These are phyloP conservation scores for Antechinus flavipes DNA, from an alignment of 2,113 vertebrate genomes.

Conservation along the genomic window DNA sequence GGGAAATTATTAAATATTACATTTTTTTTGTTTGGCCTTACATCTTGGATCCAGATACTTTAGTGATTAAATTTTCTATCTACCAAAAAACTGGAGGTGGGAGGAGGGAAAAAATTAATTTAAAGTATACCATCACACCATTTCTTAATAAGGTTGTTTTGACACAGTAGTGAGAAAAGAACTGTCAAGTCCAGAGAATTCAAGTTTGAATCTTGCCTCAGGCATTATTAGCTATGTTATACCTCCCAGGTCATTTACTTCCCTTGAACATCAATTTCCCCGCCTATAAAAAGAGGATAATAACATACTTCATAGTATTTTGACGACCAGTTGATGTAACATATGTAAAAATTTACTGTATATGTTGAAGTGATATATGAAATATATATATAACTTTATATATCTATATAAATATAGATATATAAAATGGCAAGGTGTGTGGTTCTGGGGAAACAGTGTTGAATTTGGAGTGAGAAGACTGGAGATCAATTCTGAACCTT, in stretches of 20 bases:
- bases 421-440: not conserved
- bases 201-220: not conserved
- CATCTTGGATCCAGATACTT: not conserved
- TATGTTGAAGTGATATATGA: not conserved
- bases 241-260: not conserved
- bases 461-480: not conserved
- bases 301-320: not conserved
- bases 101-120: not conserved
- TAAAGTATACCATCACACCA: not conserved
- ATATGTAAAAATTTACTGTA: not conserved
- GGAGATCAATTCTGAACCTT: not conserved
- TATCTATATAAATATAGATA: no score
- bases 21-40: not conserved
- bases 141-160: slow-evolving; percentile 2
- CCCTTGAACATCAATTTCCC: not conserved
- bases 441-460: not conserved
- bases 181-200: not conserved
- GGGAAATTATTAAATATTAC: not conserved
- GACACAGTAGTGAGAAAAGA: not conserved
- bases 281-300: not conserved
- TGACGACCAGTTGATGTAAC: not conserved
- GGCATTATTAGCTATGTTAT: not conserved
- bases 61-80: not conserved
- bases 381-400: no score
- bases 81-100: not conserved